phyloP scores from a whole-genome alignment of 1,140 invertebrate species.

The Thaumatotibia leucotreta region DNA sequence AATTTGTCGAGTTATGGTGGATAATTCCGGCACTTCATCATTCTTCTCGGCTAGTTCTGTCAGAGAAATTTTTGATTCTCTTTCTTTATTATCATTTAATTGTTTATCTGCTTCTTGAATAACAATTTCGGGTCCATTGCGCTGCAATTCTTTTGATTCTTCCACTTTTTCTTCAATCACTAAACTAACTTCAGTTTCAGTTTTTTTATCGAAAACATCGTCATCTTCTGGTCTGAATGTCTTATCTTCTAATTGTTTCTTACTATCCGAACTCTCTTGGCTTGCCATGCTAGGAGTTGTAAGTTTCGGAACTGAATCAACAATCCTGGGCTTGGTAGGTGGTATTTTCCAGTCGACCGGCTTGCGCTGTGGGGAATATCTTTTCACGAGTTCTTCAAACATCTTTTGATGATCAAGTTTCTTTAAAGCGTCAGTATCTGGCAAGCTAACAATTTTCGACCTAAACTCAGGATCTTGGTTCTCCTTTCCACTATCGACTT shows the following conservation, averaged over 20 bases:
- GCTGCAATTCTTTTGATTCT: conserved; percentile 31
- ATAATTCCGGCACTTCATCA: conserved; percentile 58
- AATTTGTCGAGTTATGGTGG: conserved; percentile 43
- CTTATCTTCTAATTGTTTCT: conserved; percentile 33
- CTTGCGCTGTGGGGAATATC: conserved; percentile 65
- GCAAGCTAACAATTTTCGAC: conserved; percentile 45
- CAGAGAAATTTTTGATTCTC: conserved; percentile 44
- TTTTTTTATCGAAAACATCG: not conserved
- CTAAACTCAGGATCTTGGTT: conserved; percentile 39
- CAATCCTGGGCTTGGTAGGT: conserved; percentile 59
- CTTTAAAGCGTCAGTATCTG: conserved; percentile 38
- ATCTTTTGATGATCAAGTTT: conserved; percentile 65
- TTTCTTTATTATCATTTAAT: conserved; percentile 17
- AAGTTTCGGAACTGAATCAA: conserved; percentile 65
- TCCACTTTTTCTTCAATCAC: not conserved
- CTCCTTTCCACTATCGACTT: conserved; percentile 46
- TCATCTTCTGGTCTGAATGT: conserved; percentile 4
- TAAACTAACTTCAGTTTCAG: conserved; percentile 19
- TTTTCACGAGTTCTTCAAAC: conserved; percentile 64
- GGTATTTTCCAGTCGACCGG: conserved; percentile 64
- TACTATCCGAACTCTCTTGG: conserved; percentile 35
- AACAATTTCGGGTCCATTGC: conserved; percentile 39
- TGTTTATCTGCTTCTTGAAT: conserved; percentile 12
- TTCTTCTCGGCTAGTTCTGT: conserved; percentile 57
- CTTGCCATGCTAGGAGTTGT: conserved; percentile 52